A percentile compares a stretch with the other conserved stretches of the same genome.
Conservation (phyloP, 2,113 vertebrate species). For the Tenrec ecaudatus region DNA sequence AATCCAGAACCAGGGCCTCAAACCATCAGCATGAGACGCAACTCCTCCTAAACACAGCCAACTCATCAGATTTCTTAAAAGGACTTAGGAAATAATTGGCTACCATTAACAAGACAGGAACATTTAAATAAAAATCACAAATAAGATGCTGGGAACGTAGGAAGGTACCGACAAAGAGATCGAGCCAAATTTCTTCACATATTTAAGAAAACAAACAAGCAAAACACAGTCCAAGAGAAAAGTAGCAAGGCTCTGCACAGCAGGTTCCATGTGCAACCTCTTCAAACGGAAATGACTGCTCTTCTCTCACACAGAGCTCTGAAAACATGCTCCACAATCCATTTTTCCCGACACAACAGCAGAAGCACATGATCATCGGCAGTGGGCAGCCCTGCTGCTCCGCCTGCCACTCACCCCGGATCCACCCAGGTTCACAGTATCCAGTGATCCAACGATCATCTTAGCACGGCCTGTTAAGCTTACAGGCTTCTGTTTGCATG, state of each 20-base stretch:
- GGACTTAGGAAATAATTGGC: slow-evolving; percentile 3
- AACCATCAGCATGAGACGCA: background rate
- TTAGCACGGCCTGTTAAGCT: slow-evolving; percentile 58
- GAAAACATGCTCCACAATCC: slow-evolving; percentile 59
- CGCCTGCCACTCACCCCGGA: slow-evolving; percentile 59
- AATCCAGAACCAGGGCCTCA: background rate
- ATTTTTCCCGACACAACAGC: slow-evolving; percentile 56
- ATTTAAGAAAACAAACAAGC: slow-evolving; percentile 62
- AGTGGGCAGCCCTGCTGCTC: slow-evolving; percentile 77
- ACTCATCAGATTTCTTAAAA: slow-evolving; percentile 12
- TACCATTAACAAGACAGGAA: slow-evolving; percentile 65
- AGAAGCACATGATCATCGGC: slow-evolving; percentile 69
- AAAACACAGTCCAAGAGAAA: slow-evolving; percentile 52
- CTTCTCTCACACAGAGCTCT: background rate
- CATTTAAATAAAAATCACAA: background rate
- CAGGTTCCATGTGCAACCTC: slow-evolving; percentile 62
- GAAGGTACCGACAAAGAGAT: slow-evolving; percentile 20
- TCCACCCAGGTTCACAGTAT: slow-evolving; percentile 19
- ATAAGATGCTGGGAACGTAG: slow-evolving; percentile 46
- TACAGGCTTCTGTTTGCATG: slow-evolving; percentile 55
- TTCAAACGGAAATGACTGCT: slow-evolving; percentile 2
- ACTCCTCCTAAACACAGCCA: background rate
- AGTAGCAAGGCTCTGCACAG: slow-evolving; percentile 52
- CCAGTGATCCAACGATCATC: slow-evolving; percentile 67
- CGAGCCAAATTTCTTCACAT: slow-evolving; percentile 78